Percentiles rank a stretch among this genome's conserved stretches.
These are phyloP conservation scores for Dicerorhinus sumatrensis DNA, from an alignment of 2,113 vertebrate genomes.

Conservation along the genomic window DNA sequence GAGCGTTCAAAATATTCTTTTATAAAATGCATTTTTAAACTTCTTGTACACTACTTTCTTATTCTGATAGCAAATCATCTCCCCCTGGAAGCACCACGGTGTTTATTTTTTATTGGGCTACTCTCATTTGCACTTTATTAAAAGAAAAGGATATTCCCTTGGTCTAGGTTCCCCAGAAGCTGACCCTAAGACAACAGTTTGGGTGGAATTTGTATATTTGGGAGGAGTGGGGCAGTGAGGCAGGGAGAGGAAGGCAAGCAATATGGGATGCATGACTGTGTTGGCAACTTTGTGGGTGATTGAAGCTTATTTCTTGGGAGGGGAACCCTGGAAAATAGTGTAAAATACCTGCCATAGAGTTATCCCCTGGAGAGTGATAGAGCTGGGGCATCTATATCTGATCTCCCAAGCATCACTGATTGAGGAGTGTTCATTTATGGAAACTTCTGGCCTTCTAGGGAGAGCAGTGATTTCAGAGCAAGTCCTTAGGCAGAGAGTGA, in stretches of 20 bases:
- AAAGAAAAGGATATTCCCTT: neutral
- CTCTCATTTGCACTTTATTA: neutral
- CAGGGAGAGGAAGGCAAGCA: neutral
- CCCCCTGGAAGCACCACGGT: neutral
- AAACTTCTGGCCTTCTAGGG: neutral
- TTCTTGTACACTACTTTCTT: neutral
- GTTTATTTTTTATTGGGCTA: neutral
- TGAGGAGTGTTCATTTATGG: neutral
- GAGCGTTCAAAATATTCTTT: neutral
- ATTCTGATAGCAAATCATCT: neutral
- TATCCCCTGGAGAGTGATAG: accelerated
- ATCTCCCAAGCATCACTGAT: neutral
- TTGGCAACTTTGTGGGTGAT: too few relatives aligned
- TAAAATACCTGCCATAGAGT: neutral
- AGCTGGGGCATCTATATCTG: neutral
- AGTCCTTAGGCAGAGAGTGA: neutral
- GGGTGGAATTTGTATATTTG: neutral
- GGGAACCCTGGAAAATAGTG: neutral
- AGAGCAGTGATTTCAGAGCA: neutral
- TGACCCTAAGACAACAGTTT: neutral
- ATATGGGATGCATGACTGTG: neutral
- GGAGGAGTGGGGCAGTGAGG: neutral
- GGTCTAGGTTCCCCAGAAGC: neutral
- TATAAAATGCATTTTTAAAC: neutral
- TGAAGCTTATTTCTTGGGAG: neutral